Conservation (phyloP, 2,113 vertebrate genomes). For the Ptychochromis oligacanthus region DNA sequence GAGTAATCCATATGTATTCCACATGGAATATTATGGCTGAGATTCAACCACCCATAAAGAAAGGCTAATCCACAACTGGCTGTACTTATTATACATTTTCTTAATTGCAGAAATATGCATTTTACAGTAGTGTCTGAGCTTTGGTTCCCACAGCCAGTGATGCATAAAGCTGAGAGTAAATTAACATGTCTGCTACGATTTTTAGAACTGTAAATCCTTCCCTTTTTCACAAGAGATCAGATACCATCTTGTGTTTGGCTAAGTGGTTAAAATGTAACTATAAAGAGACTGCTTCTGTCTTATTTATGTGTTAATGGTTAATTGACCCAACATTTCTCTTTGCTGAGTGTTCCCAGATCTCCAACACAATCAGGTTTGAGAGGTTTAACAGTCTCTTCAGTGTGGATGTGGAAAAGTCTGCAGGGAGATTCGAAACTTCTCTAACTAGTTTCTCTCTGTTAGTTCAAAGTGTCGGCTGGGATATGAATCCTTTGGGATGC, state of each 20-base stretch:
- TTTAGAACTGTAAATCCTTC: neutral
- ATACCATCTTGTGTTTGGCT: neutral
- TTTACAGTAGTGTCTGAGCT: neutral
- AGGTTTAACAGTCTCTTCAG: neutral
- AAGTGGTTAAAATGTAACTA: neutral
- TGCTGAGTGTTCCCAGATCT: neutral
- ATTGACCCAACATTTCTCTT: neutral
- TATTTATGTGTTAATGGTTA: slow-evolving; percentile 1
- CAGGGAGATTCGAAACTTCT: slow-evolving; percentile 42
- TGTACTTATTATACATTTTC: neutral
- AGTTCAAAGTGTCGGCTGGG: slow-evolving; percentile 51
- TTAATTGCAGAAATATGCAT: neutral
- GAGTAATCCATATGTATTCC: neutral
- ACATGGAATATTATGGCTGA: neutral
- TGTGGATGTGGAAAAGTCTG: slow-evolving; percentile 5
- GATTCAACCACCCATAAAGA: neutral
- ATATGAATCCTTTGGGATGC: slow-evolving; percentile 52
- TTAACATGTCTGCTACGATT: neutral
- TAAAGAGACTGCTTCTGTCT: neutral
- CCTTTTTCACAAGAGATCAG: neutral
- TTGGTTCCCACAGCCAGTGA: neutral
- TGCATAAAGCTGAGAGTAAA: neutral
- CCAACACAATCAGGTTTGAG: slow-evolving; percentile 1
- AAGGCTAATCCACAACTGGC: neutral
- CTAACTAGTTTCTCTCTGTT: slow-evolving; percentile 45